Conservation (phyloP, 2,113 vertebrate genomes). For the Boleophthalmus pectinirostris region DNA sequence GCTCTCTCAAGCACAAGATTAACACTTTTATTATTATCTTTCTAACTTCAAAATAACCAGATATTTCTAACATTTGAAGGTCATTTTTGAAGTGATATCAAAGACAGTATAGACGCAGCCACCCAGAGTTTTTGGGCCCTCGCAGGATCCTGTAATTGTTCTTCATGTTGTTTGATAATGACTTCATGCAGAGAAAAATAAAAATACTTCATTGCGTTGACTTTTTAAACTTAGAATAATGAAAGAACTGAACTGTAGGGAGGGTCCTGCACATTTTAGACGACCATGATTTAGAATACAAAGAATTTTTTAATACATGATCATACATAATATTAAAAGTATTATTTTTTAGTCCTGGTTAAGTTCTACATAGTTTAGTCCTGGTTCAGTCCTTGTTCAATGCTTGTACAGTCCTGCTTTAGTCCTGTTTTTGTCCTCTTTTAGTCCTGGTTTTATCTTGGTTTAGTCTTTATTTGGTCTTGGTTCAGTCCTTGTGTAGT, state of each 20-base stretch:
- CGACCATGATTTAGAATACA: too few relatives aligned
- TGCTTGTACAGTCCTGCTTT: neutral
- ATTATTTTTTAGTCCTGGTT: neutral
- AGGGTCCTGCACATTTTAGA: neutral
- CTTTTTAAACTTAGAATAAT: slow-evolving; percentile 34
- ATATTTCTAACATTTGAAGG: slow-evolving; percentile 38
- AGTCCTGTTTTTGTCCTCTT: neutral
- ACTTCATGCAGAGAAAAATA: neutral
- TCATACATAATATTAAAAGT: neutral
- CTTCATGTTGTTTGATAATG: slow-evolving; percentile 29
- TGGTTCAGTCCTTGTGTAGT: neutral
- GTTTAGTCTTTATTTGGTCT: neutral
- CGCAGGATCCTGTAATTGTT: slow-evolving; percentile 37
- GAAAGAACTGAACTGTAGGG: slow-evolving; percentile 31
- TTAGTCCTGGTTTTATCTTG: neutral
- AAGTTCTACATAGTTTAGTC: neutral
- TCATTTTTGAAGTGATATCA: slow-evolving; percentile 24
- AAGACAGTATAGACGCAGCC: slow-evolving; percentile 30
- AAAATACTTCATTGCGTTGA: neutral
- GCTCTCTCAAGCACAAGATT: neutral
- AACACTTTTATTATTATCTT: slow-evolving; percentile 3
- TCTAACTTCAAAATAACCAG: neutral
- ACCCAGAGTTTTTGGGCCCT: slow-evolving; percentile 18
- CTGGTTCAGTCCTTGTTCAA: too few relatives aligned
- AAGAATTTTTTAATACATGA: neutral